Evolutionary conservation across 2,113 vertebrate genomes (phyloP).

Genomic region (Corynorhinus townsendii): DNA sequence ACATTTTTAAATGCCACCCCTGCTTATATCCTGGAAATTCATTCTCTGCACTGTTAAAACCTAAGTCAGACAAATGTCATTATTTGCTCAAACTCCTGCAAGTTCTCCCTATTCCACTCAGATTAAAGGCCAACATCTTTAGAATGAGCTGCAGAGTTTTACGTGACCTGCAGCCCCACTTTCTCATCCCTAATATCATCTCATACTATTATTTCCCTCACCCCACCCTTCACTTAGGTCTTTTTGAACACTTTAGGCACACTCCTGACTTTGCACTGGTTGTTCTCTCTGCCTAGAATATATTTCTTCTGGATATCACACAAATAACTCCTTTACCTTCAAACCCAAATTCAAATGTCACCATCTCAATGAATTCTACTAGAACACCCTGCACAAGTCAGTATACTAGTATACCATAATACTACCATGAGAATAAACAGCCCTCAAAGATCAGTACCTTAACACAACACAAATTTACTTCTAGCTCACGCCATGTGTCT

Average conservation of each 20-base stretch:
- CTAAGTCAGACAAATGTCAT: background rate
- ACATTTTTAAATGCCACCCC: background rate
- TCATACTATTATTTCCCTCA: background rate
- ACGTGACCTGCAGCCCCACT: rapidly evolving
- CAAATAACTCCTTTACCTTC: background rate
- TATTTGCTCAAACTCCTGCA: background rate
- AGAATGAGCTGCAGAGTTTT: background rate
- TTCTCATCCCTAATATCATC: background rate
- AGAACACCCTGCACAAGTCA: background rate
- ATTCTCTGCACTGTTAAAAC: background rate
- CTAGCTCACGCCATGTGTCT: background rate
- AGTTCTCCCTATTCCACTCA: background rate
- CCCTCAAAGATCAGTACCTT: background rate
- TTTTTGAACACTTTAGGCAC: background rate
- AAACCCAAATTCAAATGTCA: background rate
- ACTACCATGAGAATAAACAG: background rate
- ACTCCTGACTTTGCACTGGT: background rate
- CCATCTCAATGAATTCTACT: background rate
- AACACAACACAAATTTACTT: background rate
- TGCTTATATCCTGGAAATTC: background rate
- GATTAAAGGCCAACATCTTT: background rate
- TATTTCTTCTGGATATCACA: background rate
- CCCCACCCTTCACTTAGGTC: background rate
- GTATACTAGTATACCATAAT: background rate
- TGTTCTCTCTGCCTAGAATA: background rate